These are phyloP conservation scores for Carlito syrichta DNA, from an alignment of 2,113 vertebrate species.

Conservation along the genomic window DNA sequence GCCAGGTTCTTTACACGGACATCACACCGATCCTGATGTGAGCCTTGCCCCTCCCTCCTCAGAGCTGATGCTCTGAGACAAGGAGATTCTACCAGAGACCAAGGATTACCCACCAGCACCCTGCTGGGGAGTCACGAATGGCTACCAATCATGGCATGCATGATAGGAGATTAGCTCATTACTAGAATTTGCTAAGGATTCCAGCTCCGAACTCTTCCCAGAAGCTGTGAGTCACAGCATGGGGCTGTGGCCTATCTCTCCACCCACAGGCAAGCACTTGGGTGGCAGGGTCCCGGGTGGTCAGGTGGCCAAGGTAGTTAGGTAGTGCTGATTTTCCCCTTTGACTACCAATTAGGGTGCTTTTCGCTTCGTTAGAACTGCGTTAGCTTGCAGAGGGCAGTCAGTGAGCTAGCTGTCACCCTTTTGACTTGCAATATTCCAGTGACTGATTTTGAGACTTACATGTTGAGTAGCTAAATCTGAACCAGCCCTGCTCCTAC, in stretches of 20 bases:
- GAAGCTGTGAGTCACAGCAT: too few relatives aligned
- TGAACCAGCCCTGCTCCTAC: rapidly evolving
- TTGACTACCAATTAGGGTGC: too few relatives aligned
- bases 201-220: neutral
- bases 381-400: neutral
- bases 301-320: neutral
- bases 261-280: too few relatives aligned
- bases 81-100: too few relatives aligned
- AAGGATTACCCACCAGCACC: rapidly evolving
- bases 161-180: neutral
- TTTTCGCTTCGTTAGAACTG: neutral
- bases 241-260: too few relatives aligned
- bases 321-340: neutral
- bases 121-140: neutral
- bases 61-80: too few relatives aligned
- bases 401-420: neutral
- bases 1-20: neutral
- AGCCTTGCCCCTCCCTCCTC: too few relatives aligned
- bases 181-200: neutral
- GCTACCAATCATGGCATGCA: neutral
- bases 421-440: neutral
- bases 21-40: neutral
- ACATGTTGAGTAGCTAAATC: too few relatives aligned
- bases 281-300: too few relatives aligned
- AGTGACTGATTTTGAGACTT: neutral